Percentiles rank a stretch among this genome's conserved stretches.
These are phyloP conservation scores for Daboia siamensis DNA, from an alignment of 2,113 vertebrate genomes.

Conservation along the genomic window DNA sequence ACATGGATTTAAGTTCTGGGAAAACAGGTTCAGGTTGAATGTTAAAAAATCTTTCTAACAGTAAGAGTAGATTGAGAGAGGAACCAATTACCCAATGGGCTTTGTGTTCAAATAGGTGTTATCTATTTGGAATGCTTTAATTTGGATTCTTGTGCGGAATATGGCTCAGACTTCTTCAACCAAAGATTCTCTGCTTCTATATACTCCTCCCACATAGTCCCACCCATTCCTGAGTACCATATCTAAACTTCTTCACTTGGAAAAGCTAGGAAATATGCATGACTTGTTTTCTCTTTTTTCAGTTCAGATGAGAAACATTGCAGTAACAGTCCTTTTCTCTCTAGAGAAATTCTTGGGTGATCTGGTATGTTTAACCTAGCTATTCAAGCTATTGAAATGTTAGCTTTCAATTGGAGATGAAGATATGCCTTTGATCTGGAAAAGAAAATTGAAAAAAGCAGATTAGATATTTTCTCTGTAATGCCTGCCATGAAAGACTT, in stretches of 20 bases:
- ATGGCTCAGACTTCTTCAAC: neutral
- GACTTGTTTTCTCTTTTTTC: neutral
- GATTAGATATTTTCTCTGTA: neutral
- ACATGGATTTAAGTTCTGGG: neutral
- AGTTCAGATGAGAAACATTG: neutral
- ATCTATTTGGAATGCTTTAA: neutral
- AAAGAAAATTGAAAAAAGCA: neutral
- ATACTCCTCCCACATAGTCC: neutral
- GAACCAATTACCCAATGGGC: neutral
- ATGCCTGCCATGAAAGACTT: neutral
- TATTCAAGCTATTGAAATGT: neutral
- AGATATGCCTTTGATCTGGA: neutral
- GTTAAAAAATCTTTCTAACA: neutral
- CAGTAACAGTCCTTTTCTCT: neutral
- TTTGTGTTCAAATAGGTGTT: neutral
- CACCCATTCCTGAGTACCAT: neutral
- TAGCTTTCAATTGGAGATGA: neutral
- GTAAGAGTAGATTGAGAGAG: neutral
- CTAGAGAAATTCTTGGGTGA: neutral
- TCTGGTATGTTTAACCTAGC: neutral
- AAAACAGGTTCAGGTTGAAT: neutral
- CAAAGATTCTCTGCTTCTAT: neutral
- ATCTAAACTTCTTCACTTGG: neutral
- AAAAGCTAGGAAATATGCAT: neutral
- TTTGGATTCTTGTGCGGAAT: neutral